Evolutionary conservation across 2,888 invertebrate species (phyloP), one percentile per base, ranked within the genome.

Genomic region (Xanthia togata): DNA sequence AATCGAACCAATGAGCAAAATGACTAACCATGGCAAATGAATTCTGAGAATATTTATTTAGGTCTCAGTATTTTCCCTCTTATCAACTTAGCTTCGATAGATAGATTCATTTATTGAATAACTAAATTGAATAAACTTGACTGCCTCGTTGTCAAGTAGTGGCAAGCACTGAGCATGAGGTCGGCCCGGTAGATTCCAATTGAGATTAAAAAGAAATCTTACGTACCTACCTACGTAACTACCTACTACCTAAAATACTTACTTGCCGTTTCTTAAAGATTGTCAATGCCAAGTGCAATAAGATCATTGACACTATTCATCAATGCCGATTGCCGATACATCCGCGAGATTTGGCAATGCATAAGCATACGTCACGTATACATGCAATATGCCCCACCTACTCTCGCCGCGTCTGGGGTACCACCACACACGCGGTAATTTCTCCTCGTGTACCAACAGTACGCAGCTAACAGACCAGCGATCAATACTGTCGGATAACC

Each of bases 261-360:
- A 26, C 4, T 38, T 67, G 20, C 20, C 14, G 35, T 59, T 76
- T 64, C 26, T 31, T 26, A 38, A 31, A 62, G 55, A 35, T 68
- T 68, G 35, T 65, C 78, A 73, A 77, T 85, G 85, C 68, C 85
- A 84, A 81, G 77, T 71, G 63, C 81, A 69, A 17, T 80, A 67
- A 70, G 44, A 74, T 26, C 60, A 8, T 65, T 50, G 67, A 44
- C 60, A 57, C 50, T 38, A 53, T 23, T 59, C 44, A 55, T 35
- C 41, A 70, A 5, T 38, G 44, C 41, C 35, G n/a, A 59, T 35
- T 57, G 60, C 31, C 26, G 12, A 35, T 68, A 73, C 57, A 69
- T 73, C 38, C 67, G 44, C 31, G 44, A 70, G 38, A 44, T 53
- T 35, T 31, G 31, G 59, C 31, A 60, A 76, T 63, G 67, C 47